Conservation (phyloP, 2,888 invertebrate genomes). For the Nomada fucata region DNA sequence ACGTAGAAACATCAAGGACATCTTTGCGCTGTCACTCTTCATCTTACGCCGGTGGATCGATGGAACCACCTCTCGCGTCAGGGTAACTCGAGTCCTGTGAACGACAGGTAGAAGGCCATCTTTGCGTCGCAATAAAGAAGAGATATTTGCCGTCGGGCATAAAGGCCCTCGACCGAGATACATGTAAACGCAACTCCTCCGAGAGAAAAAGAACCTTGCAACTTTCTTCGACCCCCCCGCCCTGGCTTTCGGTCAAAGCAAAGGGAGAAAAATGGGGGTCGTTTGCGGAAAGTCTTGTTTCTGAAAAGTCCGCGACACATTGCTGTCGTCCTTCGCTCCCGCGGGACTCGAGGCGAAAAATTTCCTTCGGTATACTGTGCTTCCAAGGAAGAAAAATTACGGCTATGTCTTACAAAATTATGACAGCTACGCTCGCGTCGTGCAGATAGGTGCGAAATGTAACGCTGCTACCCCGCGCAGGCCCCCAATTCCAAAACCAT, state of each 20-base stretch:
- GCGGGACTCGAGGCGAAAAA: background rate
- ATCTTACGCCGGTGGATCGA: slow-evolving; percentile 6
- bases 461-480: background rate
- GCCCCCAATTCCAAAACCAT: background rate
- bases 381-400: no score
- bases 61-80: background rate
- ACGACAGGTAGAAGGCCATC: slow-evolving; percentile 37
- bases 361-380: no score
- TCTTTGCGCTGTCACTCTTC: slow-evolving; percentile 2
- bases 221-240: background rate
- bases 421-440: no score
- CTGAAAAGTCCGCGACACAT: background rate
- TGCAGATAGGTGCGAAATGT: slow-evolving; percentile 21
- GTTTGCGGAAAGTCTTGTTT: background rate
- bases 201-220: slow-evolving; percentile 6
- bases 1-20: background rate
- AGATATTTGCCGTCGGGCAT: slow-evolving; percentile 35
- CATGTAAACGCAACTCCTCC: slow-evolving; percentile 5
- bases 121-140: slow-evolving; percentile 27
- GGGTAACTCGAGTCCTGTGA: slow-evolving; percentile 21
- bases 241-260: background rate
- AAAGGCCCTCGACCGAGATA: slow-evolving; percentile 50
- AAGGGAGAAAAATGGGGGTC: background rate
- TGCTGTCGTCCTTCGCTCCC: background rate
- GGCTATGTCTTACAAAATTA: no score